Conservation (phyloP, 2,113 vertebrate species). For the Taurulus bubalis region DNA sequence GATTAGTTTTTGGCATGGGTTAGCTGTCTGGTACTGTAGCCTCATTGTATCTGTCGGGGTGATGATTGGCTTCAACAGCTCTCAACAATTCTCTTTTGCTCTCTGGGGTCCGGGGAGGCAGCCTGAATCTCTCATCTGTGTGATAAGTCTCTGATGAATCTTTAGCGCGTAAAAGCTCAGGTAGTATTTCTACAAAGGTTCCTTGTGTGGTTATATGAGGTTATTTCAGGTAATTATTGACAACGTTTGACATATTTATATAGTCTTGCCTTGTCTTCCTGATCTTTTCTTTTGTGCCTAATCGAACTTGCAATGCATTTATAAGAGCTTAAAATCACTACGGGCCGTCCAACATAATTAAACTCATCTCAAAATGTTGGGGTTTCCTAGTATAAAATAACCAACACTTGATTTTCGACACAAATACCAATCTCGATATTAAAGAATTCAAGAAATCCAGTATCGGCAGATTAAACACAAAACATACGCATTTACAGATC, state of each 20-base stretch:
- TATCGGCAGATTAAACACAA: not conserved
- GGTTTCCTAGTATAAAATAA: not conserved
- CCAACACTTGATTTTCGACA: not conserved
- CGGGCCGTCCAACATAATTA: not conserved
- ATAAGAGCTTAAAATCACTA: not conserved
- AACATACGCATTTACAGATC: not conserved
- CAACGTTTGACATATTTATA: not conserved
- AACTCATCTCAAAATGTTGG: not conserved
- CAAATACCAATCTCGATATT: not conserved
- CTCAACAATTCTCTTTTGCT: constrained; percentile 46
- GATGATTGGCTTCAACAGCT: constrained; percentile 59
- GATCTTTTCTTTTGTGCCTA: not conserved
- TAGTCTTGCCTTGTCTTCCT: not conserved
- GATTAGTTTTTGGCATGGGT: constrained; percentile 55
- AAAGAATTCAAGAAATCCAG: not conserved
- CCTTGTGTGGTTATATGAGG: not conserved
- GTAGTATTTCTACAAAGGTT: not conserved
- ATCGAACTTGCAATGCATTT: not conserved
- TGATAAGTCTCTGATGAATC: constrained; percentile 37
- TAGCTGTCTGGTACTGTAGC: constrained; percentile 34
- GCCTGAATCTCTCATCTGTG: constrained; percentile 46
- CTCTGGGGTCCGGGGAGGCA: constrained; percentile 23
- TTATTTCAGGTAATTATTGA: not conserved
- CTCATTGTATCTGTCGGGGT: constrained; percentile 55
- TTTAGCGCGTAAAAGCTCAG: not conserved